Percentiles rank a stretch among this genome's conserved stretches.
Conservation (phyloP, 1,140 invertebrate species). For the Dreissena rostriformis region DNA sequence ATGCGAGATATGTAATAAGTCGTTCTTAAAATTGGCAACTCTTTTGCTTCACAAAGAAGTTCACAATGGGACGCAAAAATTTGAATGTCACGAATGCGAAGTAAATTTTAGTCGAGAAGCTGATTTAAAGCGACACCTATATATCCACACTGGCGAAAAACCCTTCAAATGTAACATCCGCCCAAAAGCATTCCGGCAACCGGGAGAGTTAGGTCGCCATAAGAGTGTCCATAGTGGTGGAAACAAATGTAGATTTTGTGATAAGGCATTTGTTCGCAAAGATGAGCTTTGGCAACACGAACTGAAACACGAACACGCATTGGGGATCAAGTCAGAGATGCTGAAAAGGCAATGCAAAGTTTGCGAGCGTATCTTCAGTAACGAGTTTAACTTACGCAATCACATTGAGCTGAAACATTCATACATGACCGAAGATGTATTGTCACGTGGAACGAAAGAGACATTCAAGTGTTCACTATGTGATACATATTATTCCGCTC, state of each 20-base stretch:
- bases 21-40: not conserved
- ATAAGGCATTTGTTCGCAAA: not conserved
- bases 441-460: too few species aligned
- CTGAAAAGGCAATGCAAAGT: not conserved
- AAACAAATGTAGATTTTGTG: not conserved
- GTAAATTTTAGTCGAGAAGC: not conserved
- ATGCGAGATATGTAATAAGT: constrained; percentile 2
- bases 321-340: not conserved
- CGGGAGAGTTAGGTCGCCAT: not conserved
- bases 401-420: not conserved
- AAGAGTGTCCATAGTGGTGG: not conserved
- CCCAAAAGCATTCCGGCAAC: not conserved
- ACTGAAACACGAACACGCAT: not conserved
- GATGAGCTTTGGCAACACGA: not conserved
- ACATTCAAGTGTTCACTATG: too few species aligned
- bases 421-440: too few species aligned
- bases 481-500: too few species aligned
- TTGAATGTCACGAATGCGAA: not conserved
- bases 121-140: not conserved
- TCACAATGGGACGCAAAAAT: not conserved
- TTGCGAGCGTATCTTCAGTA: not conserved
- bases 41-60: not conserved
- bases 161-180: not conserved
- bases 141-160: not conserved
- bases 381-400: not conserved